phyloP scores from a whole-genome alignment of 2,113 vertebrate genomes.

The Promerops cafer region DNA sequence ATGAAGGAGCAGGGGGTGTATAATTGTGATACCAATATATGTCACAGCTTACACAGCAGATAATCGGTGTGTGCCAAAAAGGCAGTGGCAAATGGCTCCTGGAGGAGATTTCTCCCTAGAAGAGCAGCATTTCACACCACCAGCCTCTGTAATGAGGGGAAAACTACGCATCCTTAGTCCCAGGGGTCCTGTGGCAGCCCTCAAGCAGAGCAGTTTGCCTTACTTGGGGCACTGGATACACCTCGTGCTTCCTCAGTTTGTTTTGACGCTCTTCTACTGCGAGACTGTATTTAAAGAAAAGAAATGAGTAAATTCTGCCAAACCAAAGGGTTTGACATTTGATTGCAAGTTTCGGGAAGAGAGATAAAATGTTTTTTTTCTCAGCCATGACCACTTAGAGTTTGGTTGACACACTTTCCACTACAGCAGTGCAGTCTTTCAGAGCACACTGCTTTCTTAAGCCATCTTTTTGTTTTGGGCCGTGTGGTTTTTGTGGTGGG shows the following conservation, averaged over 20 bases:
- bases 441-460: not conserved
- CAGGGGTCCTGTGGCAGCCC: not conserved
- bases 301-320: not conserved
- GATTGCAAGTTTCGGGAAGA: not conserved
- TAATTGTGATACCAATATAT: not conserved
- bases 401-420: not conserved
- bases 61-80: not conserved
- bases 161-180: not conserved
- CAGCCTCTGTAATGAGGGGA: not conserved
- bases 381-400: not conserved
- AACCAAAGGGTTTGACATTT: not conserved
- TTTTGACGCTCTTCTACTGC: not conserved
- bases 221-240: accelerated
- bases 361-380: not conserved
- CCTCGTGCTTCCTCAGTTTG: not conserved
- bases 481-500: not conserved
- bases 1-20: not conserved
- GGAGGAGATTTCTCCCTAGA: not conserved
- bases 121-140: not conserved
- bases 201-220: not conserved
- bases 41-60: not conserved
- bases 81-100: not conserved
- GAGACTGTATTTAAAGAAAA: not conserved
- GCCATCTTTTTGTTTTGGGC: not conserved
- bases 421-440: not conserved